These are phyloP conservation scores for Phrynosoma platyrhinos DNA, from an alignment of 2,113 vertebrate genomes.

Conservation along the genomic window DNA sequence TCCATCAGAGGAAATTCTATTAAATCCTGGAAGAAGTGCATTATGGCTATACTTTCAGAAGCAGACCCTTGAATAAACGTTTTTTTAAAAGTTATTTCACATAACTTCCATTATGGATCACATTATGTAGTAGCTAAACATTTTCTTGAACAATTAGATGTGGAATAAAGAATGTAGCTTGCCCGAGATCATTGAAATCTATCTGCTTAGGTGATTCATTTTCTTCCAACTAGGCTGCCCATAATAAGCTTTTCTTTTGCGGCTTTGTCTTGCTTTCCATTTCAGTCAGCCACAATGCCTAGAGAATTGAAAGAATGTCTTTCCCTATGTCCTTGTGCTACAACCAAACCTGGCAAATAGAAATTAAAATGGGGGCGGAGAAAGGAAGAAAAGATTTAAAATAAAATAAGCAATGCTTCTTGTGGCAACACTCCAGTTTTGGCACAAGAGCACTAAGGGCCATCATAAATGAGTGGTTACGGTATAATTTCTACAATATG, in stretches of 20 bases:
- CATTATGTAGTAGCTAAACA: slow-evolving; percentile 84
- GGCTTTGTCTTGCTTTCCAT: slow-evolving; percentile 82
- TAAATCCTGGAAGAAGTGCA: slow-evolving; percentile 75
- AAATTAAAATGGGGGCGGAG: slow-evolving; percentile 46
- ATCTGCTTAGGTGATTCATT: slow-evolving; percentile 84
- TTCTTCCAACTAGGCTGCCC: slow-evolving; percentile 80
- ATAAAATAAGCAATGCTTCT: slow-evolving; percentile 25
- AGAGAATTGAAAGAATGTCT: slow-evolving; percentile 78
- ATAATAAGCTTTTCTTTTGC: slow-evolving; percentile 84
- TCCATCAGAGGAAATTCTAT: slow-evolving; percentile 79
- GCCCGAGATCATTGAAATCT: slow-evolving; percentile 80
- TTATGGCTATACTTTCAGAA: slow-evolving; percentile 74
- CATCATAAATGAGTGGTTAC: not conserved
- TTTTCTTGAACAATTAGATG: slow-evolving; percentile 83
- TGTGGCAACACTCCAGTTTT: slow-evolving; percentile 14
- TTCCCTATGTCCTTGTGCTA: slow-evolving; percentile 79
- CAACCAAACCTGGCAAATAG: slow-evolving; percentile 73
- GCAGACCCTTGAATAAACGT: slow-evolving; percentile 81
- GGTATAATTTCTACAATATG: slow-evolving; percentile 1
- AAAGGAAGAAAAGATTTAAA: slow-evolving; percentile 55
- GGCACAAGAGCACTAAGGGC: slow-evolving; percentile 40
- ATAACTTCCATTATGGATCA: slow-evolving; percentile 77
- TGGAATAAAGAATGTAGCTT: slow-evolving; percentile 78
- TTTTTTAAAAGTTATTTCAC: slow-evolving; percentile 78
- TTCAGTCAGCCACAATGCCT: slow-evolving; percentile 79